These are phyloP conservation scores for Ornithoptera priamus DNA, from an alignment of 2,888 invertebrate genomes.

Conservation along the genomic window DNA sequence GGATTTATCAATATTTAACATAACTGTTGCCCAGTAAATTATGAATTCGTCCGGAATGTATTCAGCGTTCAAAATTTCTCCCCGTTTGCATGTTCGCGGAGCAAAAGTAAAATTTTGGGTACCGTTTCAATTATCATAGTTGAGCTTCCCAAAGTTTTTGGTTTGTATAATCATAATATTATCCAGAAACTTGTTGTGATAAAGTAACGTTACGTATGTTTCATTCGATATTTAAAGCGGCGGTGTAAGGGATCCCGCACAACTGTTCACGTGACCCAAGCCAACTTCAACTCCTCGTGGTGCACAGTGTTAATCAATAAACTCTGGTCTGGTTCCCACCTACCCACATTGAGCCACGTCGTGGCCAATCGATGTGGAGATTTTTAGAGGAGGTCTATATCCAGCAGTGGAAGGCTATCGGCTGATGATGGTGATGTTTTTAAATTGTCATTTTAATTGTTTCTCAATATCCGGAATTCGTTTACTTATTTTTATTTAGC, in stretches of 20 bases:
- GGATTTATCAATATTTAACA: background rate
- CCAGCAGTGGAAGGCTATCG: no score
- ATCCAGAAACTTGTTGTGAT: slow-evolving; percentile 12
- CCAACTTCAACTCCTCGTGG: no score
- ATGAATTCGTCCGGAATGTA: background rate
- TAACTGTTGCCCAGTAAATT: background rate
- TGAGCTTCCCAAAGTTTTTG: slow-evolving; percentile 16
- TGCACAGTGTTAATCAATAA: no score
- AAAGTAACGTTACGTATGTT: slow-evolving; percentile 2
- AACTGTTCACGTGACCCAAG: no score
- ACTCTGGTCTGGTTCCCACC: no score
- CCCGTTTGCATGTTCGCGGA: background rate
- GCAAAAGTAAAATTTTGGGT: slow-evolving; percentile 21
- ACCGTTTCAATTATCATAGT: slow-evolving; percentile 28
- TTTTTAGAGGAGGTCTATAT: no score
- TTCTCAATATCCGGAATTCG: no score
- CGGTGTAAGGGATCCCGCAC: background rate
- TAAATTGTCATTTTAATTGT: no score
- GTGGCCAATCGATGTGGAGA: no score
- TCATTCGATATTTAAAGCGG: background rate
- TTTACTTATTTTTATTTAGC: no score
- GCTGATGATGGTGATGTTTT: no score
- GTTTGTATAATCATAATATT: slow-evolving; percentile 29
- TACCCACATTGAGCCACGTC: no score
- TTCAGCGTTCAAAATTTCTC: background rate